Conservation (phyloP, 2,113 vertebrate species). For the Cercopithecus mona region DNA sequence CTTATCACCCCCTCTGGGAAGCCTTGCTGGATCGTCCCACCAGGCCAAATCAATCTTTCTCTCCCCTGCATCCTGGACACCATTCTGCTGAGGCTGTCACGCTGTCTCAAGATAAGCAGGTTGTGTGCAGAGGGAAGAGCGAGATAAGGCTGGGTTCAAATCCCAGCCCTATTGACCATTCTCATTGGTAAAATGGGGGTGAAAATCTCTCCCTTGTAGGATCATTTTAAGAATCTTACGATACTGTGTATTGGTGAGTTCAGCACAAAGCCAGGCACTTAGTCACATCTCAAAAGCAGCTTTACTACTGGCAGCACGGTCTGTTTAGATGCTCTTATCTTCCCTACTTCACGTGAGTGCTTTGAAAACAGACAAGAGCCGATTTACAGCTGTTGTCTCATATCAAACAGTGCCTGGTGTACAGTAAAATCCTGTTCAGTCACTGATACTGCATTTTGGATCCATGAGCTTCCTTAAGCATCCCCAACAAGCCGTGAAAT, state of each 20-base stretch:
- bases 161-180: not conserved
- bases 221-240: not conserved
- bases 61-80: not conserved
- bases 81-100: not conserved
- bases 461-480: not conserved
- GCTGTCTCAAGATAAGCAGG: not conserved
- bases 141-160: not conserved
- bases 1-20: not conserved
- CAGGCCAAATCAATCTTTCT: not conserved
- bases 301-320: fast-evolving
- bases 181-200: not conserved
- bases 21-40: not conserved
- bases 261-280: not conserved
- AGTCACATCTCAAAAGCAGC: not conserved
- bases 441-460: not conserved
- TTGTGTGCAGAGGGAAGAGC: fast-evolving
- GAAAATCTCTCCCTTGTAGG: not conserved
- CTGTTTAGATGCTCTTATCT: not conserved
- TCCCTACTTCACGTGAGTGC: not conserved
- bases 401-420: not conserved
- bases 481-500: not conserved
- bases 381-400: not conserved
- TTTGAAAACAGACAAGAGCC: not conserved
- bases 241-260: not conserved
- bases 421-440: fast-evolving